A percentile compares a stretch with the other conserved stretches of the same genome.
Conservation (phyloP, 92 coral and sea anemone species). For the Siderastrea radians region DNA sequence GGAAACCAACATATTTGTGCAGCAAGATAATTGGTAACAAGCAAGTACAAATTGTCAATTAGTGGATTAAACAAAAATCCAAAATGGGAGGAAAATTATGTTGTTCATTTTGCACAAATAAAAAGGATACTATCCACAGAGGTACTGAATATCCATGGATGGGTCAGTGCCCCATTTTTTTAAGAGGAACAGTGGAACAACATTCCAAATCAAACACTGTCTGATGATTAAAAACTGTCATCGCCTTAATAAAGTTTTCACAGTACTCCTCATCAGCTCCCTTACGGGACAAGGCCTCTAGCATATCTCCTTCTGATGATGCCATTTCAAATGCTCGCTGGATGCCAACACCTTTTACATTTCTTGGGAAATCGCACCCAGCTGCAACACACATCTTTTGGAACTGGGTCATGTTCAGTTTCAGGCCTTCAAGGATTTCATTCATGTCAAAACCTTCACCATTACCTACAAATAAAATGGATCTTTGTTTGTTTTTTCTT, state of each 20-base stretch:
- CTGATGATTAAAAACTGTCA: constrained; percentile 61
- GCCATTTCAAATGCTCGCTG: constrained; percentile 42
- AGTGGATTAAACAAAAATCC: too few relatives aligned
- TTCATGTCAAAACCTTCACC: constrained; percentile 37
- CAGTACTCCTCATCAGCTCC: constrained; percentile 45
- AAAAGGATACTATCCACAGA: constrained; percentile 73
- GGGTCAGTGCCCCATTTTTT: constrained; percentile 50
- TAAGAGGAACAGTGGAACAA: constrained; percentile 35
- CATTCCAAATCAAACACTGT: constrained; percentile 50
- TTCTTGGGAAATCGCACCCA: constrained; percentile 70
- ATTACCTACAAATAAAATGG: constrained; percentile 16
- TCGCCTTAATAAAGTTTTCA: constrained; percentile 36
- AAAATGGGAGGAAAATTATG: background rate
- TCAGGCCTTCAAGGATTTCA: constrained; percentile 29
- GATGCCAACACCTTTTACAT: constrained; percentile 63
- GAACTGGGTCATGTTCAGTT: constrained; percentile 45
- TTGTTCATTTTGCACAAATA: background rate
- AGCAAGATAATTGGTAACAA: too few relatives aligned
- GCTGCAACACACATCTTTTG: constrained; percentile 59
- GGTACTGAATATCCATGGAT: constrained; percentile 27
- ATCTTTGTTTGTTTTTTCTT: background rate
- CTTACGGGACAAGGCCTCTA: constrained; percentile 8
- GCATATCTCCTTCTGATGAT: constrained; percentile 38
- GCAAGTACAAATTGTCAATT: too few relatives aligned
- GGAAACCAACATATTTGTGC: background rate